Conservation (phyloP, 1,140 invertebrate species). For the Heliothis virescens region DNA sequence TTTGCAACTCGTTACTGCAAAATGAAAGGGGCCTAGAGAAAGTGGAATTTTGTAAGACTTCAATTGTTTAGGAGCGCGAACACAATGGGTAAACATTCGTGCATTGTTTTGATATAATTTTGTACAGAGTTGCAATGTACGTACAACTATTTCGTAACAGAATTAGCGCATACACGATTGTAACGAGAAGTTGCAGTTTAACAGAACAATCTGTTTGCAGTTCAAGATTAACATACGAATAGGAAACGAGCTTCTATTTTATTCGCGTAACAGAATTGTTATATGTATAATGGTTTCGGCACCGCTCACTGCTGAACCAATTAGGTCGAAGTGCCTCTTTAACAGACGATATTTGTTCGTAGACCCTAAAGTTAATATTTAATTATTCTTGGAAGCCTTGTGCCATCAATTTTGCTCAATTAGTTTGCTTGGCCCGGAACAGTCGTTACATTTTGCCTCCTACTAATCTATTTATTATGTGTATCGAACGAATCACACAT, state of each 20-base stretch:
- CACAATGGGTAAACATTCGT: slow-evolving; percentile 8
- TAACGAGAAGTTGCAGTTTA: slow-evolving; percentile 4
- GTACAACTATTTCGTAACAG: slow-evolving; percentile 1
- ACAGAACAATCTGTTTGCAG: slow-evolving; percentile 6
- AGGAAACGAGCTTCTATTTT: neutral
- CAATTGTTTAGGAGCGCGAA: neutral
- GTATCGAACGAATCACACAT: slow-evolving; percentile 30
- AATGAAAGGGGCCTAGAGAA: neutral
- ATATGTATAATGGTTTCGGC: neutral
- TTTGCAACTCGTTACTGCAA: neutral
- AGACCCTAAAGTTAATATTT: slow-evolving; percentile 47
- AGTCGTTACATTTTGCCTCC: slow-evolving; percentile 19
- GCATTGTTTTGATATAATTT: slow-evolving; percentile 10
- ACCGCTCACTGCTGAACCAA: neutral
- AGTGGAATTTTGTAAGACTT: neutral
- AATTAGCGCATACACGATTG: neutral
- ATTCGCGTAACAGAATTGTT: neutral
- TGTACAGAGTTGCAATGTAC: neutral
- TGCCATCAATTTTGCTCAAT: slow-evolving; percentile 42
- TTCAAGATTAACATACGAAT: slow-evolving; percentile 24
- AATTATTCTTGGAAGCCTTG: slow-evolving; percentile 40
- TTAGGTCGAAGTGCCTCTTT: slow-evolving; percentile 34
- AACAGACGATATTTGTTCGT: slow-evolving; percentile 34
- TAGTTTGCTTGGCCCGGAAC: slow-evolving; percentile 23
- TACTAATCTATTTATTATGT: slow-evolving; percentile 34